Conservation (phyloP, 92 coral and sea anemone species). For the Zoanthus sansibaricus region DNA sequence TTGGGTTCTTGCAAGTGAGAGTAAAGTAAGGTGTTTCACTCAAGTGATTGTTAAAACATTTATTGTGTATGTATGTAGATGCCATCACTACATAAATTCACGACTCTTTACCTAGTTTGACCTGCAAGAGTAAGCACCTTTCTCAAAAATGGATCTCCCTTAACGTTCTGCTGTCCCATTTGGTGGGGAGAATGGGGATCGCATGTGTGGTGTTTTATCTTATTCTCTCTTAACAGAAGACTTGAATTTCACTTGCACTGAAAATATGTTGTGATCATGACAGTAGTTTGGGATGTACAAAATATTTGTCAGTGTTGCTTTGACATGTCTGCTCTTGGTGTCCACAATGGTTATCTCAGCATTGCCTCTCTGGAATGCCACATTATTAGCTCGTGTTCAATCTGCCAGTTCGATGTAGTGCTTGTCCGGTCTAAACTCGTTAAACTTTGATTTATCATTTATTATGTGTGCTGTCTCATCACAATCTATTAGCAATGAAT, state of each 20-base stretch:
- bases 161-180: conserved; percentile 68
- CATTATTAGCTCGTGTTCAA: too few relatives aligned
- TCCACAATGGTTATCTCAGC: too few relatives aligned
- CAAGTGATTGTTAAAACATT: conserved; percentile 45
- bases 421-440: too few relatives aligned
- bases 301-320: too few relatives aligned
- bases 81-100: conserved; percentile 61
- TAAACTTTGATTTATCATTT: too few relatives aligned
- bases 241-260: conserved; percentile 38
- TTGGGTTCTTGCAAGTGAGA: conserved; percentile 57
- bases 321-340: too few relatives aligned
- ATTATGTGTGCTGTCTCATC: too few relatives aligned
- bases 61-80: conserved; percentile 48
- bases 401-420: too few relatives aligned
- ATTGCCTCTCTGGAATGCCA: too few relatives aligned
- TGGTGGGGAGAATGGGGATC: conserved; percentile 55
- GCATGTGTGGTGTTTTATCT: conserved; percentile 54
- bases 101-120: conserved; percentile 28
- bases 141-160: conserved; percentile 64
- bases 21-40: conserved; percentile 50
- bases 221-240: conserved; percentile 32
- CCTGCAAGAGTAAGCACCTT: conserved; percentile 40
- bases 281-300: too few relatives aligned
- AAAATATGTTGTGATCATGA: too few relatives aligned
- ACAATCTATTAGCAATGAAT: too few relatives aligned